Base-by-base conservation (phyloP, 2,797 vertebrate genomes). In the Peromyscus nudipes region DNA sequence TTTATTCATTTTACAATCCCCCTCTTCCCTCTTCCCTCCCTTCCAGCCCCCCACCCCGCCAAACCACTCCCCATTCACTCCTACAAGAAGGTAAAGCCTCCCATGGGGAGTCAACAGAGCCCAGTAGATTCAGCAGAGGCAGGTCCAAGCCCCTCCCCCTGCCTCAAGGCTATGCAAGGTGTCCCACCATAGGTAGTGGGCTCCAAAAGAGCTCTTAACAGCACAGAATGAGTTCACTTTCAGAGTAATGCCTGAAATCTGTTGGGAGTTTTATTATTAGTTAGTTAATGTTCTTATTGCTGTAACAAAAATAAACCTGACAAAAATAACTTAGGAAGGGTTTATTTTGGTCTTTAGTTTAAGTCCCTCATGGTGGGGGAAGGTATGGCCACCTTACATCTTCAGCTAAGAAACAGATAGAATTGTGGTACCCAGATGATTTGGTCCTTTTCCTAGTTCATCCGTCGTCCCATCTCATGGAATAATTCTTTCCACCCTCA, bases 401-500 rank as follows among this genome's bases (percentile, higher is more conserved):
- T 16, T 25, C 31, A 65, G 2, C 10, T 5, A 34, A 37, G 8
- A 34, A 64, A 43, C 57, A 64, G 29, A 57, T n/a, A 62, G 37
- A 46, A 49, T 49, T 8, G 1, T n/a, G 13, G 7, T 79, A 14
- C 13, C 2, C 23, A 65, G 25, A 27, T 12, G 8, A 12, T n/a
- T 52, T 79, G 34, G 21, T 29, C 8, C 34, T 37, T 65, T 64
- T n/a, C 31, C 13, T 77, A 65, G 43, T 79, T 0, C 55, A 43
- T 2, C 9, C n/a, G 6, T 0, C 11, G 1, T 5, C 31, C 2
- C 40, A 79, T 11, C 14, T 13, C 60, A 25, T 37, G 34, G 23
- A 65, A 37, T 52, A 43, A 23, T 49, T 11, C 31, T 79, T 43
- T 25, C 9, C 14, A 19, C 31, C 29, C 4, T 49, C 57, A 49